phyloP scores from a whole-genome alignment of 2,113 vertebrate species.

The Numida meleagris region DNA sequence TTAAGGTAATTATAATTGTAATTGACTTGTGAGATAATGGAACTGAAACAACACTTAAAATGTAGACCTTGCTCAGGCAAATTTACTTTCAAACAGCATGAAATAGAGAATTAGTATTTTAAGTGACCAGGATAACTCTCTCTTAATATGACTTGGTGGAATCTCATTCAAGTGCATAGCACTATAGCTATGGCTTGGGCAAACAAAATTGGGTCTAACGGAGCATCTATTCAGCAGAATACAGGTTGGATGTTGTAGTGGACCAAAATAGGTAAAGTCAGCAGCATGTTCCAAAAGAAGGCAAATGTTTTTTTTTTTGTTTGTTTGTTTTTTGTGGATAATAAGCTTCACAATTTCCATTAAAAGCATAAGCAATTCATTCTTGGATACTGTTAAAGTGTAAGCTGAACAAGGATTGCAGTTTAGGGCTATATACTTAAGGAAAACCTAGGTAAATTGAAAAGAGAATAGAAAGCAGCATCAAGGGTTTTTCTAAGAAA shows the following conservation, averaged over 20 bases:
- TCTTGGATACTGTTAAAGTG: neutral
- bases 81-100: neutral
- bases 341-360: neutral
- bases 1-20: neutral
- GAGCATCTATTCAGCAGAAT: conserved; percentile 5
- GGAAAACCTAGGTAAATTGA: neutral
- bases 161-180: neutral
- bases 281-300: neutral
- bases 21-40: neutral
- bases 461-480: neutral
- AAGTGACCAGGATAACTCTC: neutral
- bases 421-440: neutral
- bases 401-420: neutral
- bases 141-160: neutral
- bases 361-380: neutral
- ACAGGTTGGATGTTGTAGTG: conserved; percentile 6
- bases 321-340: neutral
- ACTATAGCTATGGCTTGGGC: neutral
- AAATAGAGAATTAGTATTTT: neutral
- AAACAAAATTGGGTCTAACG: neutral
- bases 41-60: neutral
- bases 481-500: neutral
- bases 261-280: conserved; percentile 14
- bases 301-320: conserved; percentile 12
- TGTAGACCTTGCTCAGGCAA: neutral